A percentile compares a stretch with the other conserved stretches of the same genome.
Evolutionary conservation across 2,113 vertebrate species (phyloP).

Genomic region (Phycodurus eques): DNA sequence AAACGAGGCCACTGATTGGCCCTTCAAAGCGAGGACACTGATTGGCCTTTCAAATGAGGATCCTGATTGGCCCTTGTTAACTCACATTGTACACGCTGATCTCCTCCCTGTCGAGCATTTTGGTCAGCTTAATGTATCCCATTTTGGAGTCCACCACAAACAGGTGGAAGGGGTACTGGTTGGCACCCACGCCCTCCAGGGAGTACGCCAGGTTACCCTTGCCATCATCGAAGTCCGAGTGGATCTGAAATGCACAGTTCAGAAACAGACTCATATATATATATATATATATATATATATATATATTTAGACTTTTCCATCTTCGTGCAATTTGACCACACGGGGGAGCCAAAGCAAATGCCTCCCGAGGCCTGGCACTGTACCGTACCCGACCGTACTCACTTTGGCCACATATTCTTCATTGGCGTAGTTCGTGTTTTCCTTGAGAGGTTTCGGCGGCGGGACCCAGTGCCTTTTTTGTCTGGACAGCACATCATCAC

Average conservation of each 20-base stretch:
- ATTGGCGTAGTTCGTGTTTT: conserved; percentile 76
- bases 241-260: conserved; percentile 74
- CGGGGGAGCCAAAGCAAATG: not conserved
- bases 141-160: conserved; percentile 79
- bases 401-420: conserved; percentile 78
- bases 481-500: conserved; percentile 41
- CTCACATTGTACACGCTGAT: conserved; percentile 67
- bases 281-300: too few species aligned
- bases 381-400: conserved; percentile 3
- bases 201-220: conserved; percentile 71
- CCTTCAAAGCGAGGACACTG: too few species aligned
- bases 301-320: not conserved
- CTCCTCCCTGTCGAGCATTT: conserved; percentile 79
- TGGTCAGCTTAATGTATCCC: conserved; percentile 81
- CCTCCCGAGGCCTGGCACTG: not conserved
- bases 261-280: not conserved
- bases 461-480: conserved; percentile 83
- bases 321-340: not conserved
- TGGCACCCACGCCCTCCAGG: conserved; percentile 79
- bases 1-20: too few species aligned
- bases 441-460: conserved; percentile 71
- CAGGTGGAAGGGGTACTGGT: conserved; percentile 72
- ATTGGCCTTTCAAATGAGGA: not conserved
- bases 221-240: conserved; percentile 74
- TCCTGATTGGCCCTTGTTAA: not conserved